phyloP scores from a whole-genome alignment of 2,888 invertebrate genomes.

The Germaria angustata region DNA sequence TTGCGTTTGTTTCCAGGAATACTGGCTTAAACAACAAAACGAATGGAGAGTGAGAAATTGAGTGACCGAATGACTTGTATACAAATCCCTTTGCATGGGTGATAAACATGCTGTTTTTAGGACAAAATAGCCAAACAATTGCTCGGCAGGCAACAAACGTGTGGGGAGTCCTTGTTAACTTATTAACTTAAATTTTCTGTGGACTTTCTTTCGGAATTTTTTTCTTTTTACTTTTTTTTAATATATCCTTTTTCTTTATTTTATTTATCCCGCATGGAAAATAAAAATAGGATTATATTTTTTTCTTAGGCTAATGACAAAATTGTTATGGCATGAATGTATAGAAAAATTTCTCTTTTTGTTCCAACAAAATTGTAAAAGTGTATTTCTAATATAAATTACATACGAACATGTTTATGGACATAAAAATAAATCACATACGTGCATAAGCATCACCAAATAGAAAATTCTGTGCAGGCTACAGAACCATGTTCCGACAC shows the following conservation, averaged over 20 bases:
- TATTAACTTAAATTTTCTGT: slow-evolving; percentile 51
- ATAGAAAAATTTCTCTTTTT: neutral
- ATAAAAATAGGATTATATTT: slow-evolving; percentile 40
- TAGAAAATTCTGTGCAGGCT: no score
- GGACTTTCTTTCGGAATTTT: neutral
- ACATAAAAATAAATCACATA: no score
- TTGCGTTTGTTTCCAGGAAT: neutral
- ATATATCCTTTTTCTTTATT: slow-evolving; percentile 9
- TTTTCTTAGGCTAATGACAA: slow-evolving; percentile 34
- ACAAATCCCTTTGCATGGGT: slow-evolving; percentile 49
- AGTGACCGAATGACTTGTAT: slow-evolving; percentile 33
- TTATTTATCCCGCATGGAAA: neutral
- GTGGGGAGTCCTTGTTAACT: slow-evolving; percentile 50
- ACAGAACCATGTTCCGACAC: no score
- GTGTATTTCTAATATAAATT: neutral
- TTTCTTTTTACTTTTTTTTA: no score
- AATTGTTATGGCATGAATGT: slow-evolving; percentile 44
- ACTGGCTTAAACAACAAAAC: no score
- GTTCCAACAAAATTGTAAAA: neutral
- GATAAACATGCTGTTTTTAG: slow-evolving; percentile 41
- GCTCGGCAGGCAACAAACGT: slow-evolving; percentile 35
- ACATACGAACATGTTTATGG: neutral
- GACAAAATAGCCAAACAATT: slow-evolving; percentile 34
- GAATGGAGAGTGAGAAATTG: no score
- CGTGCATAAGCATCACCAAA: no score